These are phyloP conservation scores for Dasyurus viverrinus DNA, from an alignment of 2,113 vertebrate species.

Conservation along the genomic window DNA sequence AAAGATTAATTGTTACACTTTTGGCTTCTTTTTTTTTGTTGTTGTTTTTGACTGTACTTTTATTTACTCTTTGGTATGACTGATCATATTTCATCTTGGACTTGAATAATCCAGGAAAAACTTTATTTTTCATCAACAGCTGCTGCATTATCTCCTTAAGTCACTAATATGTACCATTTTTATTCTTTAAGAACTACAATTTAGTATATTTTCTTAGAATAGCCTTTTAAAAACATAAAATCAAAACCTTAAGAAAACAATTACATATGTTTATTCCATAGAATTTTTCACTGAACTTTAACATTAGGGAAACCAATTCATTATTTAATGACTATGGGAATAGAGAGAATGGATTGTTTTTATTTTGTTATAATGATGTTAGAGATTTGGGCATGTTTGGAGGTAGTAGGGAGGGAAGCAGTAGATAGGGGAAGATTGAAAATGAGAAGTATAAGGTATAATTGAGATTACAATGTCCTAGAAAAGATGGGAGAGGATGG, in stretches of 20 bases:
- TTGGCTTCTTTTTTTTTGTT: neutral
- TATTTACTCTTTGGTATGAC: neutral
- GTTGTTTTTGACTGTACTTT: neutral
- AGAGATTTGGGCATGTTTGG: neutral
- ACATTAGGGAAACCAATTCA: neutral
- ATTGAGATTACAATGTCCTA: neutral
- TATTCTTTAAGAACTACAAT: neutral
- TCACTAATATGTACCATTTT: neutral
- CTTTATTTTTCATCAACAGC: neutral
- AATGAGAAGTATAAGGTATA: neutral
- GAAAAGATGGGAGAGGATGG: neutral
- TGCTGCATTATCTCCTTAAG: neutral
- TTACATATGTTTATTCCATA: neutral
- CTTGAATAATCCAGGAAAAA: neutral
- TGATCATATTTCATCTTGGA: neutral
- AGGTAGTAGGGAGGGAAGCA: neutral
- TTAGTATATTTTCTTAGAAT: neutral
- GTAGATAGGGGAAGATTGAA: neutral
- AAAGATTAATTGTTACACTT: neutral
- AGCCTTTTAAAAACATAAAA: neutral
- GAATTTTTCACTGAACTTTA: neutral
- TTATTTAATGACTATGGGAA: conserved; percentile 1
- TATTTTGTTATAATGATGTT: neutral
- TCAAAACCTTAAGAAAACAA: conserved; percentile 8
- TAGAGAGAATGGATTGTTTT: neutral